A percentile compares a stretch with the other conserved stretches of the same genome.
Conservation (phyloP, 2,797 vertebrate genomes). For the Cottoperca gobio region DNA sequence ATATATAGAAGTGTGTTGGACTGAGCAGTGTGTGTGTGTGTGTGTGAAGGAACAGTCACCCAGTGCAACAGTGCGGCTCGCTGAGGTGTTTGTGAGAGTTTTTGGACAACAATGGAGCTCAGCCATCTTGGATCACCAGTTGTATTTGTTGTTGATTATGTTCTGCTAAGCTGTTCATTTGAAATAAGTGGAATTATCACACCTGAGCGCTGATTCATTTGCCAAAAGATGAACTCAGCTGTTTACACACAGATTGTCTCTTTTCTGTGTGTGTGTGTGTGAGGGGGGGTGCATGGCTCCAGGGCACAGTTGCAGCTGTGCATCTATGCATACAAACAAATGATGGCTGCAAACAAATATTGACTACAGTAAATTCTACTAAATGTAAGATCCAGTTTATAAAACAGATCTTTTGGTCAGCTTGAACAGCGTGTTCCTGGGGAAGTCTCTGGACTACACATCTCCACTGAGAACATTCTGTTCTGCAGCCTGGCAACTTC, state of each 20-base stretch:
- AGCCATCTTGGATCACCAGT: not conserved
- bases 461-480: not conserved
- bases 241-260: conserved; percentile 20
- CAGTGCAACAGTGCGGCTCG: no score
- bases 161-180: not conserved
- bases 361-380: not conserved
- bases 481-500: not conserved
- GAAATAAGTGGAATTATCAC: conserved; percentile 21
- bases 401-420: not conserved
- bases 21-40: no score
- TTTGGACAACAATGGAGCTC: no score
- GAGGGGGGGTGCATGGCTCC: not conserved
- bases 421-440: not conserved
- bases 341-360: conserved; percentile 12
- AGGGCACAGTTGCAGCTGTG: conserved; percentile 18
- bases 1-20: no score
- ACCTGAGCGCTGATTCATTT: conserved; percentile 25
- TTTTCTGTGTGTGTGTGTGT: no score
- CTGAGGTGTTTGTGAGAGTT: no score
- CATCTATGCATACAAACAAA: not conserved
- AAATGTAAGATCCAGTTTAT: not conserved
- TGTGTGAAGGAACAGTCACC: no score
- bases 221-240: conserved; percentile 27
- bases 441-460: not conserved
- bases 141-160: not conserved